Base-by-base conservation (phyloP, 1,140 invertebrate species). In the Charaxes varanes region DNA sequence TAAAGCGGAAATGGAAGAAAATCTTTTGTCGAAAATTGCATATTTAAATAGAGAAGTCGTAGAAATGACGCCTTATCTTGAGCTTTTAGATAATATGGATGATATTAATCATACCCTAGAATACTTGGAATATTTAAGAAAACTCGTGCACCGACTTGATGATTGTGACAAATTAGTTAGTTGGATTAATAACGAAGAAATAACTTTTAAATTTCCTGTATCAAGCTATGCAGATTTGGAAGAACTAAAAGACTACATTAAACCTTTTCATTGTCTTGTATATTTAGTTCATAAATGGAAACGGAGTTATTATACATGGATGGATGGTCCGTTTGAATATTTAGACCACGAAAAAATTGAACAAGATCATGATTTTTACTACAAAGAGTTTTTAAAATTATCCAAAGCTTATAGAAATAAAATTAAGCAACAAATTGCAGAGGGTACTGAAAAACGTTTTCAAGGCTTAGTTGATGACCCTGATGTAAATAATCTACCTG, bases 151-250 rank as follows among this genome's bases (percentile, higher is more conserved):
- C 47, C 86, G 90, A 55, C 78, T 97, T n/a, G 86, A 89, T 50
- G 88, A 90, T 31, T 90, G 93, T 46, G 87, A 92, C 50, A 87
- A 90, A 46, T 86, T 90, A 53, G 90, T 94, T 12, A 62, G 85
- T 2, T 96, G 94, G 94, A 94, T 97, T 22, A 96, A 96, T 79
- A 90, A 91, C 57, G 95, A 97, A 86, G 95, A 97, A 87, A 82
- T 81, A 5, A 86, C 95, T 2, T 95, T 96, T 58, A 94, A 95
- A 66, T 92, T 94, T 62, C 90, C 91, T 1, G 56, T 89, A 23
- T 90, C 90, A 0, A 70, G 81, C 17, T 97, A 92, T 78, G 87
- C 90, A 3, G 90, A 92, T 44, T 86, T 96, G 15, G 90, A 91
- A 47, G 90, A 94, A 50, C 64, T 92, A 13, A 91, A 90, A 68